A percentile compares a stretch with the other conserved stretches of the same genome.
Evolutionary conservation across 2,888 invertebrate genomes (phyloP).

Genomic region (Phymatocera aterrima): DNA sequence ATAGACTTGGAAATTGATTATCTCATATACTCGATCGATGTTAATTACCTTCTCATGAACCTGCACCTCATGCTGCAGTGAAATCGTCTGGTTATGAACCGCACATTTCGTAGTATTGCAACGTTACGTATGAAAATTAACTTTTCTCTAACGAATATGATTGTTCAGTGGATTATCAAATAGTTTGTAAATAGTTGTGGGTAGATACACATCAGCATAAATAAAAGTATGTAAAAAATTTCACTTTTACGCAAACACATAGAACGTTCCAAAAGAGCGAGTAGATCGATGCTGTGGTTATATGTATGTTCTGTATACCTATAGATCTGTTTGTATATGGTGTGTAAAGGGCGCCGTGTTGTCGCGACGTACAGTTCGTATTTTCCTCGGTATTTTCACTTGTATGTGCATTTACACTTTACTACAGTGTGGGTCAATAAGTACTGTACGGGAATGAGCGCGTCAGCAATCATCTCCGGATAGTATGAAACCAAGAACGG

Average conservation of each 20-base stretch:
- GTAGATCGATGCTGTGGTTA: conserved; percentile 2
- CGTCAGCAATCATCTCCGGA: conserved; percentile 1
- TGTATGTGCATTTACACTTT: not conserved
- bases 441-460: not conserved
- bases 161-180: not conserved
- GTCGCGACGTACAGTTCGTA: conserved; percentile 9
- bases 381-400: conserved; percentile 27
- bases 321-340: not conserved
- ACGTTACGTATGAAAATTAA: too few relatives aligned
- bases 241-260: not conserved
- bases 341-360: conserved; percentile 31
- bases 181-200: not conserved
- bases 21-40: not conserved
- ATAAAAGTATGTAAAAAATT: not conserved
- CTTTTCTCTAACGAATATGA: not conserved
- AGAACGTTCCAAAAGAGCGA: not conserved
- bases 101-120: not conserved
- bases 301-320: not conserved
- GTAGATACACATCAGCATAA: not conserved
- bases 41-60: conserved; percentile 9
- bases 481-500: not conserved
- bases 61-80: not conserved
- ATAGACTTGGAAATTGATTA: not conserved
- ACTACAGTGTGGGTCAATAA: not conserved
- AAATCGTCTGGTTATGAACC: not conserved